Percentiles rank a stretch among this genome's conserved stretches.
These are phyloP conservation scores for Camelus bactrianus DNA, from an alignment of 2,113 vertebrate genomes.

Conservation along the genomic window DNA sequence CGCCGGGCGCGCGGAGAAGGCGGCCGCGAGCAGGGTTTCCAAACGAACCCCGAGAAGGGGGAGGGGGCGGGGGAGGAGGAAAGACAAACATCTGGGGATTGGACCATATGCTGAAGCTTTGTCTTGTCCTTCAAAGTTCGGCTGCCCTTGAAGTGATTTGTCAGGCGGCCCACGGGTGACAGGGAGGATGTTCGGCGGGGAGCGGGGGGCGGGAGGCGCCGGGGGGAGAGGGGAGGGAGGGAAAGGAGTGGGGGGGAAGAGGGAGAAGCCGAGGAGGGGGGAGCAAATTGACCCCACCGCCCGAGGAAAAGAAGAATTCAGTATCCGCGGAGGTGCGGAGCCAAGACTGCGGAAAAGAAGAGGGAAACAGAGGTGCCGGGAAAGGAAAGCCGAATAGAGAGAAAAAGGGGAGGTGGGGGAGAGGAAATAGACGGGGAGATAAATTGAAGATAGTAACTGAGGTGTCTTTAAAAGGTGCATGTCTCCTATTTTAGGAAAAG, in stretches of 20 bases:
- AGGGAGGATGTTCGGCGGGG: conserved; percentile 82
- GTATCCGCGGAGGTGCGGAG: neutral
- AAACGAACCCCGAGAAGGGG: conserved; percentile 75
- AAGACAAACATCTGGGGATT: conserved; percentile 93
- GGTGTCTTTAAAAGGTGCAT: neutral
- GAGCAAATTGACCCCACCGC: neutral
- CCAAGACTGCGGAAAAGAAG: rapidly evolving
- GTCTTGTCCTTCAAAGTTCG: conserved; percentile 99
- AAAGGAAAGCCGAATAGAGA: neutral
- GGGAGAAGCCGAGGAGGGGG: neutral
- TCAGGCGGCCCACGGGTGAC: conserved; percentile 94
- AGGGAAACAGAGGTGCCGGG: neutral
- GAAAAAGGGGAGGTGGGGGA: neutral
- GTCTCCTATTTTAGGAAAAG: conserved; percentile 61
- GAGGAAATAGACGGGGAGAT: neutral
- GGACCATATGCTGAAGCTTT: conserved; percentile 97
- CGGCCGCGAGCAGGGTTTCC: conserved; percentile 53
- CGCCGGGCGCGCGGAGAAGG: neutral
- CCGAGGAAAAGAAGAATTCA: neutral
- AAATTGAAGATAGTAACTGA: neutral
- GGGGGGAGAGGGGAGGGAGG: conserved; percentile 45
- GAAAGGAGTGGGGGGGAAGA: neutral
- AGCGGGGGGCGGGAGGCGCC: conserved; percentile 59
- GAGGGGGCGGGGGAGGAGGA: conserved; percentile 66
- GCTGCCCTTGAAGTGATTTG: conserved; percentile 98